These are phyloP conservation scores for Drosophila meridiana DNA, from an alignment of 2,888 invertebrate species.

Conservation along the genomic window DNA sequence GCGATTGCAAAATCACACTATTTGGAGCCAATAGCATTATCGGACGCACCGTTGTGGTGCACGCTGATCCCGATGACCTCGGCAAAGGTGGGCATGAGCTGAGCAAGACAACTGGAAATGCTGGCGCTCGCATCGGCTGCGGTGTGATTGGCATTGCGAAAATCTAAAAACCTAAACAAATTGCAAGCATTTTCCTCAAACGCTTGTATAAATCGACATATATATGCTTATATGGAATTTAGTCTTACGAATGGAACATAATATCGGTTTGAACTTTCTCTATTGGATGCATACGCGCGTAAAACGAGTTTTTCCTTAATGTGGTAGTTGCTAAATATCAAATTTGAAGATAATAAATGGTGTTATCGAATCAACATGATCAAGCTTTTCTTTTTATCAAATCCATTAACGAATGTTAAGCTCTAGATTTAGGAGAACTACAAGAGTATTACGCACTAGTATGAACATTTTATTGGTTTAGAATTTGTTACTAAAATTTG, in stretches of 20 bases:
- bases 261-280: not conserved
- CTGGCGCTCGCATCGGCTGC: slow-evolving; percentile 89
- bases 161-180: slow-evolving; percentile 80
- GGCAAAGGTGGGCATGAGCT: slow-evolving; percentile 97
- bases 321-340: slow-evolving; percentile 44
- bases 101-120: slow-evolving; percentile 97
- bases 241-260: slow-evolving; percentile 14
- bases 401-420: not conserved
- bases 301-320: slow-evolving; percentile 29
- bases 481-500: slow-evolving; percentile 45
- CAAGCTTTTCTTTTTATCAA: no score
- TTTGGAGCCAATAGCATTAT: slow-evolving; percentile 91
- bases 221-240: slow-evolving; percentile 21
- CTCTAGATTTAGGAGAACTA: not conserved
- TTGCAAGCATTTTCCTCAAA: not conserved
- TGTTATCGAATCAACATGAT: slow-evolving; percentile 28
- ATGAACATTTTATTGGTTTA: slow-evolving; percentile 23
- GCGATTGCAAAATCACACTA: slow-evolving; percentile 88
- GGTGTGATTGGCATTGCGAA: slow-evolving; percentile 85
- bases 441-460: not conserved
- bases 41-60: slow-evolving; percentile 95
- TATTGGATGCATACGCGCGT: slow-evolving; percentile 10
- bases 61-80: slow-evolving; percentile 96
- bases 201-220: slow-evolving; percentile 19
- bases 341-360: slow-evolving; percentile 61